A percentile compares a stretch with the other conserved stretches of the same genome.
phyloP scores from a whole-genome alignment of 2,797 vertebrate species.

The Syngnathus rostellatus region DNA sequence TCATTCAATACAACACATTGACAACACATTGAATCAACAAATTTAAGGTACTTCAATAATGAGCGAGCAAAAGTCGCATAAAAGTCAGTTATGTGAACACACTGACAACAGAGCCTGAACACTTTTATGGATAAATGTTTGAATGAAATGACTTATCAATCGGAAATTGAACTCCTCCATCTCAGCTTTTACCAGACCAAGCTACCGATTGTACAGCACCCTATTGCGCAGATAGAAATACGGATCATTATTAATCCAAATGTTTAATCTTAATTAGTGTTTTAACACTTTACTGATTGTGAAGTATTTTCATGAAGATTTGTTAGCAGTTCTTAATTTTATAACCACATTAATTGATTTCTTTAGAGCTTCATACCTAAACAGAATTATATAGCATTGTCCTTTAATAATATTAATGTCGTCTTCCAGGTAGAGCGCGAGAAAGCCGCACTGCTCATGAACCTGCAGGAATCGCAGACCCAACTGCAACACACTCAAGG shows the following conservation, averaged over 20 bases:
- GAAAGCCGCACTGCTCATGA: conserved; percentile 83
- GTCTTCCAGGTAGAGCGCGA: conserved; percentile 85
- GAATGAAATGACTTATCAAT: too few relatives aligned
- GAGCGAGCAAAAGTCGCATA: neutral
- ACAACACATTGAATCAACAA: neutral
- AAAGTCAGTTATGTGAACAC: neutral
- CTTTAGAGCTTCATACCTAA: too few relatives aligned
- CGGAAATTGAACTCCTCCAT: too few relatives aligned
- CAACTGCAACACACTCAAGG: conserved; percentile 95
- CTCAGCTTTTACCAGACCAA: too few relatives aligned
- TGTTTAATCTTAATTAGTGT: neutral
- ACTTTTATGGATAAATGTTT: too few relatives aligned
- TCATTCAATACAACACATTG: neutral
- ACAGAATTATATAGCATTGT: neutral
- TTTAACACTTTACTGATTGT: neutral
- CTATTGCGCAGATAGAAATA: neutral
- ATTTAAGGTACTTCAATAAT: too few relatives aligned
- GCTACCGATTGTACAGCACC: too few relatives aligned
- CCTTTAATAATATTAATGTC: neutral
- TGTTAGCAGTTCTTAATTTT: too few relatives aligned
- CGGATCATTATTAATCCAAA: neutral
- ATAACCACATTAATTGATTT: too few relatives aligned
- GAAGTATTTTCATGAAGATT: neutral
- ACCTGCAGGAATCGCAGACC: conserved; percentile 89
- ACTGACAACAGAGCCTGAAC: too few relatives aligned